Evolutionary conservation across 2,797 vertebrate genomes (phyloP).

Genomic region (Eulemur rubriventer): DNA sequence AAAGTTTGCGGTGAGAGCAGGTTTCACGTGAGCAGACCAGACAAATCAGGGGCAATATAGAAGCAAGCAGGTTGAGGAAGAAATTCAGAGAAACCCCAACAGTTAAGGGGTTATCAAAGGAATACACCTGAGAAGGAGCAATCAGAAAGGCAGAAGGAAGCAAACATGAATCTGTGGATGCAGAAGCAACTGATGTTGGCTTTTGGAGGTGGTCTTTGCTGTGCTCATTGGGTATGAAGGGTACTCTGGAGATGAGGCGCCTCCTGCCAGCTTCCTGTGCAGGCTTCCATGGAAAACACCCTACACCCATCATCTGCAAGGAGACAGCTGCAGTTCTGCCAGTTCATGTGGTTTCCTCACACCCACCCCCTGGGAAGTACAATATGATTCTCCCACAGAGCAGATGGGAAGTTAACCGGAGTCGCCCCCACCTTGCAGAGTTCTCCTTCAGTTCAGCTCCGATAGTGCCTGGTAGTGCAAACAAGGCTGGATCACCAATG

Average conservation of each 20-base stretch:
- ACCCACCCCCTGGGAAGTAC: background rate
- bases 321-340: background rate
- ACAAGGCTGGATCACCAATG: background rate
- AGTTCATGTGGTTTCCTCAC: background rate
- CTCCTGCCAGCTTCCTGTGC: background rate
- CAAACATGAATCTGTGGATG: background rate
- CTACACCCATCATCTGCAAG: background rate
- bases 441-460: background rate
- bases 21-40: background rate
- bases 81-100: background rate
- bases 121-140: background rate
- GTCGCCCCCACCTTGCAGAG: background rate
- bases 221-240: background rate
- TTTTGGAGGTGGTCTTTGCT: background rate
- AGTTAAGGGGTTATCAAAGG: background rate
- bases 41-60: background rate
- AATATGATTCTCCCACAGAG: slow-evolving; percentile 40
- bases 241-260: background rate
- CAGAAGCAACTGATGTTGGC: background rate
- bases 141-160: background rate
- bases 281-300: background rate
- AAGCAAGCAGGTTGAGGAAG: background rate
- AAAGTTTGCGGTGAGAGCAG: background rate
- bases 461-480: background rate
- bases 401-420: slow-evolving; percentile 50